phyloP scores from a whole-genome alignment of 2,888 invertebrate genomes.

The Trichopoda pennipes region DNA sequence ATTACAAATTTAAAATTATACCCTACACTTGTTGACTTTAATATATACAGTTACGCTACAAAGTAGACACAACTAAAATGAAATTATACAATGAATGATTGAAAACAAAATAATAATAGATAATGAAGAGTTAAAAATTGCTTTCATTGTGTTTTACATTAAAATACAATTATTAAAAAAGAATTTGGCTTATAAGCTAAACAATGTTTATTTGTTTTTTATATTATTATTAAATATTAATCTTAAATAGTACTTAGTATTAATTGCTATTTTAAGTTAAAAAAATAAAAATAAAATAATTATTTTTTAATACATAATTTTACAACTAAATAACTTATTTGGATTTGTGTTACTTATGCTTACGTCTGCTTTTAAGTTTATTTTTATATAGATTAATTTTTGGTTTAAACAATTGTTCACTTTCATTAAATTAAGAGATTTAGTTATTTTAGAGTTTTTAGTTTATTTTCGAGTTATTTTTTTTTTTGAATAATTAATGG shows the following conservation, averaged over 20 bases:
- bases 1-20: not conserved
- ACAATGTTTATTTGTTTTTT: conserved; percentile 31
- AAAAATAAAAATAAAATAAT: conserved; percentile 2
- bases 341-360: conserved; percentile 41
- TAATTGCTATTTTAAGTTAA: conserved; percentile 45
- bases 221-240: conserved; percentile 7
- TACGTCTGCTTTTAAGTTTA: conserved; percentile 30
- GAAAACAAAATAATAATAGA: too few species aligned
- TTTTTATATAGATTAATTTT: conserved; percentile 61
- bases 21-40: too few species aligned
- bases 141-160: not conserved
- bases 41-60: not conserved
- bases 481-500: conserved; percentile 74
- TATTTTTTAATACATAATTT: conserved; percentile 25
- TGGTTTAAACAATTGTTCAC: conserved; percentile 66
- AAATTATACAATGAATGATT: conserved; percentile 41
- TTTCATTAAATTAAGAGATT: conserved; percentile 51
- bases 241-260: conserved; percentile 38
- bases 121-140: not conserved
- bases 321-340: conserved; percentile 67
- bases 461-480: conserved; percentile 61
- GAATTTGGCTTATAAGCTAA: conserved; percentile 14
- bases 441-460: conserved; percentile 63
- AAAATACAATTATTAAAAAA: not conserved
- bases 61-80: conserved; percentile 24